Percentiles rank a stretch among this genome's conserved stretches.
Conservation (phyloP, 2,888 invertebrate species). For the Hecatera dysodea region DNA sequence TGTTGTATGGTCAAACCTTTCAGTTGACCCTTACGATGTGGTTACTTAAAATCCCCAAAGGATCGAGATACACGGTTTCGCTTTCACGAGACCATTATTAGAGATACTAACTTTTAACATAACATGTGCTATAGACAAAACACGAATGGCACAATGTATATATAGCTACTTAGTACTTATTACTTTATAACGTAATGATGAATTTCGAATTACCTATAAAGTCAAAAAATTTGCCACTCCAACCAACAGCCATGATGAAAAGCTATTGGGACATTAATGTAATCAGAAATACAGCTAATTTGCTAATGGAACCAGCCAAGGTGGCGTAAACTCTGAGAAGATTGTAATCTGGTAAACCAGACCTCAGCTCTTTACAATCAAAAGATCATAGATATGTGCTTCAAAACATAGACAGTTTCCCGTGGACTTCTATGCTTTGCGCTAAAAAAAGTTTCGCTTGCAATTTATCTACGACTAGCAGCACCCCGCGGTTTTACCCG, state of each 20-base stretch:
- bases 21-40: conserved; percentile 85
- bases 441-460: conserved; percentile 27
- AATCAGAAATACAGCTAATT: conserved; percentile 79
- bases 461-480: no score
- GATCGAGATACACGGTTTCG: conserved; percentile 85
- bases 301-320: conserved; percentile 82
- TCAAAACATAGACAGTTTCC: conserved; percentile 1
- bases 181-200: conserved; percentile 42
- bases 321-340: conserved; percentile 74
- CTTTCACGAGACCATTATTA: conserved; percentile 82
- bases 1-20: conserved; percentile 87
- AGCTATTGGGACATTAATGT: conserved; percentile 72
- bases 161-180: conserved; percentile 3
- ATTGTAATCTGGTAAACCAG: conserved; percentile 77
- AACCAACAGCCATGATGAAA: conserved; percentile 53
- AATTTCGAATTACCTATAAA: conserved; percentile 27
- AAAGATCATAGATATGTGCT: conserved; percentile 43
- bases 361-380: conserved; percentile 44
- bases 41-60: conserved; percentile 84
- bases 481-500: no score
- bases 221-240: conserved; percentile 37
- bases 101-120: conserved; percentile 68
- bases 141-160: conserved; percentile 34
- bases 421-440: neutral
- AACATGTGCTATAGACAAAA: conserved; percentile 54